Evolutionary conservation across 2,113 vertebrate genomes (phyloP).

Genomic region (Oriolus oriolus): DNA sequence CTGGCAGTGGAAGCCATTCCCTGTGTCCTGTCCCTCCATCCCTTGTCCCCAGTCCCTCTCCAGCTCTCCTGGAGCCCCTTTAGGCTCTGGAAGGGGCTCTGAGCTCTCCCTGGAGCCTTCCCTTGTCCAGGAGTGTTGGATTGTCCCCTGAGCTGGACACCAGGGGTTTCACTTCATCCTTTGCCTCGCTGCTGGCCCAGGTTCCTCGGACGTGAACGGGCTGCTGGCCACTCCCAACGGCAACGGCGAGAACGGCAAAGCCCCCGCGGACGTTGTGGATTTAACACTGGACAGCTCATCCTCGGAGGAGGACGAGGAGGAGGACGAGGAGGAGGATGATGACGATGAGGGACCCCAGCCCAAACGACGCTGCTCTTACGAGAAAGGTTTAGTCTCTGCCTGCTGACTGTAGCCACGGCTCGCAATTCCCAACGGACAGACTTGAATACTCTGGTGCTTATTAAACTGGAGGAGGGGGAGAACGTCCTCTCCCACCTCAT

Average conservation of each 20-base stretch:
- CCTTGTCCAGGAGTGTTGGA: not conserved
- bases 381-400: constrained; percentile 94
- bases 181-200: constrained; percentile 36
- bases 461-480: constrained; percentile 45
- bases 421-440: constrained; percentile 15
- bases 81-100: fast-evolving
- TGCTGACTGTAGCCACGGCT: constrained; percentile 80
- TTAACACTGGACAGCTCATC: constrained; percentile 96
- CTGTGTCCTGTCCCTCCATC: not conserved
- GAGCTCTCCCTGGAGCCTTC: not conserved
- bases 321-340: constrained; percentile 89
- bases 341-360: constrained; percentile 85
- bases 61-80: not conserved
- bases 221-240: constrained; percentile 80
- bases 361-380: constrained; percentile 90
- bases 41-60: not conserved
- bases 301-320: constrained; percentile 88
- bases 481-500: constrained; percentile 46
- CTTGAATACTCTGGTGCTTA: constrained; percentile 75
- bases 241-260: constrained; percentile 84
- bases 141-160: fast-evolving
- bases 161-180: fast-evolving
- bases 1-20: not conserved
- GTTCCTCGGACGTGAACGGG: constrained; percentile 84
- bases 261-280: constrained; percentile 86